Conservation (phyloP, 1,140 invertebrate genomes). For the Chionoecetes opilio region DNA sequence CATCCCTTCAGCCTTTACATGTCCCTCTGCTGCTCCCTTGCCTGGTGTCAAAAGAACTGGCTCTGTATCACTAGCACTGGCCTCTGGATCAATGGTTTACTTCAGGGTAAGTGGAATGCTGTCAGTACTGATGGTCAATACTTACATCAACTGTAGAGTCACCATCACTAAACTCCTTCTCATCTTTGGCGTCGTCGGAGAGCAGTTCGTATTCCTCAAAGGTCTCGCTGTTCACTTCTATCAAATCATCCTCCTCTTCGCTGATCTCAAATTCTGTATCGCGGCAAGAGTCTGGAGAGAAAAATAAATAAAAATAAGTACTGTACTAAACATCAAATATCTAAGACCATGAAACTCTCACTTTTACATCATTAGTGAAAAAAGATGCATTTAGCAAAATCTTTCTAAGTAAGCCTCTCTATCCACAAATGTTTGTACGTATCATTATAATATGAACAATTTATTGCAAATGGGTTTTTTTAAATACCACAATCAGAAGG, state of each 20-base stretch:
- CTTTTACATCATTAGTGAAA: background rate
- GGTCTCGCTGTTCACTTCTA: conserved; percentile 2
- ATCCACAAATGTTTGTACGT: too few species aligned
- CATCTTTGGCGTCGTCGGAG: conserved; percentile 54
- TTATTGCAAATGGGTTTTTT: too few species aligned
- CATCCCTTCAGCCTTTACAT: too few species aligned
- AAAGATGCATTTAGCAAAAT: too few species aligned
- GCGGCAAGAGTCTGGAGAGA: conserved; percentile 54
- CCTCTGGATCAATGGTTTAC: too few species aligned
- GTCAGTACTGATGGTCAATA: background rate
- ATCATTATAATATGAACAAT: too few species aligned
- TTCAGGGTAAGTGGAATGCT: background rate
- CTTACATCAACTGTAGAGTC: conserved; percentile 73
- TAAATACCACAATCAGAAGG: too few species aligned
- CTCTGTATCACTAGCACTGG: too few species aligned
- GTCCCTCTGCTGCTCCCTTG: too few species aligned
- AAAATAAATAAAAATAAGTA: background rate
- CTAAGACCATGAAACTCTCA: background rate
- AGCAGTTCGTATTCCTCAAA: conserved; percentile 71
- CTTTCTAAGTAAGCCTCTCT: too few species aligned
- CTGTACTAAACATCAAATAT: background rate
- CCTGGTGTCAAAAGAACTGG: too few species aligned
- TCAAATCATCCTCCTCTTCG: conserved; percentile 45
- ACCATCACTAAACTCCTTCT: conserved; percentile 51
- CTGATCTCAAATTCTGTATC: conserved; percentile 68